Evolutionary conservation across 2,797 vertebrate genomes (phyloP), one percentile per base, ranked within the genome.

Genomic region (Scleropages formosus): DNA sequence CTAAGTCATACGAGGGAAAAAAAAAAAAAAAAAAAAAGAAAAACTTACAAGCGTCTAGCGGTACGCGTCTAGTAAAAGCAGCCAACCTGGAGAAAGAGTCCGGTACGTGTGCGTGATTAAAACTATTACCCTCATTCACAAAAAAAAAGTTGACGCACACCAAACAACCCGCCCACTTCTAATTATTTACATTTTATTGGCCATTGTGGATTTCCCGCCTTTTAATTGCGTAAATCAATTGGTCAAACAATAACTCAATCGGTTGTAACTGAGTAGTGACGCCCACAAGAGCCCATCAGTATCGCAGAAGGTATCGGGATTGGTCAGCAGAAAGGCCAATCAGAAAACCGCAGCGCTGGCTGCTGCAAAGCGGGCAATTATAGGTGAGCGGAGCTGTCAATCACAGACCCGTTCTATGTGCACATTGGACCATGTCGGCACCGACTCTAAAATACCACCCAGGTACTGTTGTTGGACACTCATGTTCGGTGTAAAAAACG

Each of bases 161-260:
- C 88, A 87, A 89, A 86, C 88, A 87, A 88, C 85, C 89, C 88
- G 87, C 89, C 89, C 89, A 90, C 89, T 85, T 85, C 84, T 53
- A 62, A 62, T 4, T 24, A 67, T 13, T 47, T 8, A 59, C 9
- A 69, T 61, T 18, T 74, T 61, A 78, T 69, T 74, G 77, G 77
- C 24, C 39, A 51, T 60, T 70, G 26, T 60, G 58, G 65, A 74
- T 69, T 60, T 66, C 72, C 47, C 72, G 56, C 72, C 72, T 78
- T 74, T 73, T 53, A 22, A 74, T 53, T 70, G 49, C 10, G 18
- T n/a, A 6, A 46, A 47, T 46, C 61, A 58, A 78, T 78, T 78
- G 77, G 77, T 26, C 58, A 74, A 67, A 22, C 8, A 60, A 24
- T 16, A 47, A 15, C n/a, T 77, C 76, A 49, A 73, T 73, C 76